phyloP scores from a whole-genome alignment of 35 echinoderm and acorn worm genomes.

The Ophiothrix spiculata region DNA sequence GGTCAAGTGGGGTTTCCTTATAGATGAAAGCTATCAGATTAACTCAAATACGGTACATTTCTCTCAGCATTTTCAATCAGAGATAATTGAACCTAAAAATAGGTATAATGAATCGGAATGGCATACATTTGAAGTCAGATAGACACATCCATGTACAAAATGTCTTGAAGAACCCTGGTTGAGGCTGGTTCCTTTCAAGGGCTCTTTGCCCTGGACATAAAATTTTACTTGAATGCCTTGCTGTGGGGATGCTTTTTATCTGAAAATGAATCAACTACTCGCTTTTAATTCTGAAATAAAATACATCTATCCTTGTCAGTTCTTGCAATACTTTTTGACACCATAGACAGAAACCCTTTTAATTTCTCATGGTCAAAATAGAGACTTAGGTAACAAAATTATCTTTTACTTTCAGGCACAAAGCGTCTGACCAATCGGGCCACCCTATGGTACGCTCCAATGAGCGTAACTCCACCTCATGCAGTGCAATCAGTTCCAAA shows the following conservation, averaged over 20 bases:
- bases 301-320: background rate
- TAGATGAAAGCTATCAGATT: no score
- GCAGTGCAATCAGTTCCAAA: constrained; percentile 21
- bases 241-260: background rate
- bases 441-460: constrained; percentile 55
- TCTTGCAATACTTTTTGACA: background rate
- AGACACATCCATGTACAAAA: no score
- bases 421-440: constrained; percentile 49
- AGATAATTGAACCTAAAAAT: no score
- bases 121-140: no score
- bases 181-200: no score
- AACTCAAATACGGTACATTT: no score
- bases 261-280: background rate
- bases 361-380: background rate
- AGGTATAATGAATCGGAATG: no score
- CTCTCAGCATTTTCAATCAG: no score
- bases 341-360: background rate
- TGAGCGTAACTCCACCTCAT: background rate
- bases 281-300: background rate
- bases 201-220: no score
- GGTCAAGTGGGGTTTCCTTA: no score
- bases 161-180: no score
- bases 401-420: constrained; percentile 32
- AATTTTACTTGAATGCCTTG: no score
- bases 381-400: background rate